A percentile compares a stretch with the other conserved stretches of the same genome.
Evolutionary conservation across 1,140 invertebrate genomes (phyloP).

Genomic region (Teleogryllus occipitalis): DNA sequence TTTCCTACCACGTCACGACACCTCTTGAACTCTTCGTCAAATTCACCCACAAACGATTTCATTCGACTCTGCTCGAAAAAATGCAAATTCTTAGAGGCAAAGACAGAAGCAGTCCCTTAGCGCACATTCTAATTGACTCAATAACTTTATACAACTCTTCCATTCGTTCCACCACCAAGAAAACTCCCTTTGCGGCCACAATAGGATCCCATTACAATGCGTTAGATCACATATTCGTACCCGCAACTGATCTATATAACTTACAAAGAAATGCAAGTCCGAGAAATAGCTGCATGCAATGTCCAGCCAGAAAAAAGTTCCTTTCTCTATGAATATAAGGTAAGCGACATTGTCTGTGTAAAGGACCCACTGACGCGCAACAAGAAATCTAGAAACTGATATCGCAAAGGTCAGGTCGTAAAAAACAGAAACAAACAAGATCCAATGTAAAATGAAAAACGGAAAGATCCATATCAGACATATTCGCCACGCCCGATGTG

Average conservation of each 20-base stretch:
- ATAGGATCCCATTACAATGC: too few relatives aligned
- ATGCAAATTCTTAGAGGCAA: neutral
- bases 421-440: neutral
- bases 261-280: neutral
- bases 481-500: neutral
- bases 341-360: neutral
- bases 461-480: slow-evolving; percentile 6
- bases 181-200: neutral
- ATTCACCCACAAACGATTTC: neutral
- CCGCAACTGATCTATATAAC: neutral
- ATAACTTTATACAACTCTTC: neutral
- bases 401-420: neutral
- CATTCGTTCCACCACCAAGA: neutral
- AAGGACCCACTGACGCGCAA: neutral
- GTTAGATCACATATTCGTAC: neutral
- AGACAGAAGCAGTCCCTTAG: neutral
- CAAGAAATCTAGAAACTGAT: slow-evolving; percentile 8
- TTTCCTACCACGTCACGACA: neutral
- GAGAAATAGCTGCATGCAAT: neutral
- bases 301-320: neutral
- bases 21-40: neutral
- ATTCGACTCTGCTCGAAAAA: slow-evolving; percentile 8
- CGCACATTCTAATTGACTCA: neutral
- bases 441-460: slow-evolving; percentile 8
- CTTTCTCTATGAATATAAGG: neutral